These are phyloP conservation scores for Hippocampus zosterae DNA, from an alignment of 2,113 vertebrate genomes.

Conservation along the genomic window DNA sequence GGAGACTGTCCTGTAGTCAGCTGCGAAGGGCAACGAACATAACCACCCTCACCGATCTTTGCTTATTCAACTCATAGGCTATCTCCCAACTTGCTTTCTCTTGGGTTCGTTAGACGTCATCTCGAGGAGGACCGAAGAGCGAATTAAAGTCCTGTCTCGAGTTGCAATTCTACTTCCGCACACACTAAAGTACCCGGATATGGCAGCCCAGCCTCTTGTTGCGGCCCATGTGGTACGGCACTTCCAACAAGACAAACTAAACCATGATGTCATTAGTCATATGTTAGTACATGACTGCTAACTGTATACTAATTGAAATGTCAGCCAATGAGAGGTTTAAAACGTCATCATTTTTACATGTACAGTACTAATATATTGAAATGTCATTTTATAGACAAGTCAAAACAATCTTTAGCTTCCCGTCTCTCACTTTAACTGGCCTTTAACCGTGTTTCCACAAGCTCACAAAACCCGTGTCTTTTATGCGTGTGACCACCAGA, in stretches of 20 bases:
- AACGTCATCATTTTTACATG: not conserved
- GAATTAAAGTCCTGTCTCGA: not conserved
- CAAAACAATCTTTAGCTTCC: too few species aligned
- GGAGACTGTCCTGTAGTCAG: slow-evolving; percentile 12
- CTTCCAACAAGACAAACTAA: not conserved
- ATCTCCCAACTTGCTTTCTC: not conserved
- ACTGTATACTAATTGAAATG: not conserved
- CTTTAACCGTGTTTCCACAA: not conserved
- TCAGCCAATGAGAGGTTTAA: not conserved
- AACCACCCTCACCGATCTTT: not conserved
- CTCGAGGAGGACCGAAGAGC: not conserved
- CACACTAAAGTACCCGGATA: not conserved
- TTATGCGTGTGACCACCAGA: not conserved
- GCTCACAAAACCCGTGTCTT: not conserved
- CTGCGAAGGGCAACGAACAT: slow-evolving; percentile 23
- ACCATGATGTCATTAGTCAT: too few species aligned
- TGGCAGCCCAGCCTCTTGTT: not conserved
- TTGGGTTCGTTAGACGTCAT: not conserved
- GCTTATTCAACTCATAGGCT: not conserved
- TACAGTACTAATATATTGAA: too few species aligned
- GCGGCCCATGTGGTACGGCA: not conserved
- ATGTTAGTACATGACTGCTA: too few species aligned
- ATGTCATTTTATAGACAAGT: too few species aligned
- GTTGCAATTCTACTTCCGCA: not conserved
- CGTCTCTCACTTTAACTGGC: not conserved